These are phyloP conservation scores for Glandiceps talaboti DNA, from an alignment of 53 echinoderm and acorn worm genomes.

Conservation along the genomic window DNA sequence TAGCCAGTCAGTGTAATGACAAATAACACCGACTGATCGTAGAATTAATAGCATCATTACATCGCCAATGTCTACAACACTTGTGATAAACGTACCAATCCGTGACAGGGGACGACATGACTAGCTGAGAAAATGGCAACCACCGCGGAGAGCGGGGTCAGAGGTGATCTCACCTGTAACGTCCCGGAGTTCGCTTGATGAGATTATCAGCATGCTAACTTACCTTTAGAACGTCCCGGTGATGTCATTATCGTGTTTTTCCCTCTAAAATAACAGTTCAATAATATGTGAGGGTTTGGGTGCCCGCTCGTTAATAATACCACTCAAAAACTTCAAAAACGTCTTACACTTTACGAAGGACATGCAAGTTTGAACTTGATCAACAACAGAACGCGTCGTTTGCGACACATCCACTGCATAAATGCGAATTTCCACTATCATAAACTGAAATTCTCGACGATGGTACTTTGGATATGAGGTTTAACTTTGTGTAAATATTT, in stretches of 20 bases:
- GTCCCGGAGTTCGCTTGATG: background rate
- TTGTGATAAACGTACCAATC: background rate
- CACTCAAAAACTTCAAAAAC: too few species aligned
- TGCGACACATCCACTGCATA: too few species aligned
- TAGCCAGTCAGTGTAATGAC: background rate
- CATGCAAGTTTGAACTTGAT: background rate
- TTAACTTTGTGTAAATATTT: too few species aligned
- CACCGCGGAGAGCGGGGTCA: background rate
- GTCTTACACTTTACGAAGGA: too few species aligned
- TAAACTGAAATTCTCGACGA: too few species aligned
- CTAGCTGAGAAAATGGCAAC: background rate
- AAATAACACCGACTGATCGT: background rate
- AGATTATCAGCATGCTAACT: background rate
- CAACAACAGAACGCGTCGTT: too few species aligned
- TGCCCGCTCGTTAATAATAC: too few species aligned
- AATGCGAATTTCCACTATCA: too few species aligned
- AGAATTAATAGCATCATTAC: background rate
- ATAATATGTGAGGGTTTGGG: too few species aligned
- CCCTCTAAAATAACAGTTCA: too few species aligned
- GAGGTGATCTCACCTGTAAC: background rate
- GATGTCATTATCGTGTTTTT: background rate
- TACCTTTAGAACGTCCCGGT: background rate
- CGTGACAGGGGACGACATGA: background rate
- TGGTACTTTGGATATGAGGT: too few species aligned
- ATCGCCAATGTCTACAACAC: background rate